Base-by-base conservation (phyloP, 2,888 invertebrate species). In the Phengaris alcon region DNA sequence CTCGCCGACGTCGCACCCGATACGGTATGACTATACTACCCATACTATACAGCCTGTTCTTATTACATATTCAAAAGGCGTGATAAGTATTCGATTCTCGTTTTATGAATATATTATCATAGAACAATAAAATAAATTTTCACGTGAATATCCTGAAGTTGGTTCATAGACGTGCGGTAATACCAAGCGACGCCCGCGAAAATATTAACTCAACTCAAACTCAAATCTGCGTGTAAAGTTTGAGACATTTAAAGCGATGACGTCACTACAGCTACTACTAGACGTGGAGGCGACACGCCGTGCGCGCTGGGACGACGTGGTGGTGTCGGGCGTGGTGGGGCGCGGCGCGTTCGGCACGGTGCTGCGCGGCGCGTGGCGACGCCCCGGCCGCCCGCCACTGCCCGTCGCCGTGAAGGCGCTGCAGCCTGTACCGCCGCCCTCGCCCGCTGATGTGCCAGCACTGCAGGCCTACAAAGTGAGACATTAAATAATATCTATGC, bases 261-360 rank as follows among this genome's bases (percentile, higher is more conserved):
- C 48, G 8, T 48, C 13, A 48, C 9, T 44, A 1, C 81, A 96
- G 95, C 94, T 98, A 64, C 97, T 99, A 81, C 94, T 97, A 79
- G 99, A 99, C 90, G 94, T 99, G 75, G 97, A 97, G 13, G 96
- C 97, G 72, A 94, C 96, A 57, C 95, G 96, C 80, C 94, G 98
- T 10, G 97, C 99, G 13, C 96, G 96, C 79, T 95, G 97, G 78
- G 97, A 97, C 77, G 96, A 96, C 81, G 95, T 99, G 5, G 95
- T 96, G 69, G 94, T 97, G 76, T 96, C 96, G 0, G 94, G 95
- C 0, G 90, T 97, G 74, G 94, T 98, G 55, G 99, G 99, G 0
- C 95, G 99, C n/a, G 99, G 99, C 2, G 99, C 99, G 0, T 99
- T 99, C 93, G 99, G 99, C 0, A 98, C 99, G 82, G 99, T 99